Evolutionary conservation across 2,888 invertebrate genomes (phyloP).

Genomic region (Oscheius sp.): DNA sequence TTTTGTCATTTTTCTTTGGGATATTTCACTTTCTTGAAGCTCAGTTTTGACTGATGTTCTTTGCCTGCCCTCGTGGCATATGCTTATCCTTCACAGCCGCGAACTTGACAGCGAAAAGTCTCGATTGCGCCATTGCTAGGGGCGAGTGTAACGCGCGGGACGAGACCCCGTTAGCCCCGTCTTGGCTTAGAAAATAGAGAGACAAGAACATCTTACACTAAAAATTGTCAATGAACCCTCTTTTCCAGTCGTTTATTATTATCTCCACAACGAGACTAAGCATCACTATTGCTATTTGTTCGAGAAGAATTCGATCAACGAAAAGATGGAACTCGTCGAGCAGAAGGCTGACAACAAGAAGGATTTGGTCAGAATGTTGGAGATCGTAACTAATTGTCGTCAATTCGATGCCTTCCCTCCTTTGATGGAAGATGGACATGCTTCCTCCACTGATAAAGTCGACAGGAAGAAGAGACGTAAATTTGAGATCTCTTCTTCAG

Average conservation of each 20-base stretch:
- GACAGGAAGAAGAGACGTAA: constrained; percentile 63
- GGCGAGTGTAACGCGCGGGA: constrained; percentile 25
- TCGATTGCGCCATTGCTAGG: constrained; percentile 13
- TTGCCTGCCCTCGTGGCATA: constrained; percentile 8
- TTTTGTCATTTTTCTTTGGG: background rate
- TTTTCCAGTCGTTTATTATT: constrained; percentile 60
- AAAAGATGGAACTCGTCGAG: constrained; percentile 53
- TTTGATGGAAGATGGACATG: constrained; percentile 59
- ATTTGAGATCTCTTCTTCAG: constrained; percentile 2
- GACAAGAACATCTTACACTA: background rate
- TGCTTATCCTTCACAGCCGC: constrained; percentile 8
- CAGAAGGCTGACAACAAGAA: constrained; percentile 59
- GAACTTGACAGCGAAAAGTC: constrained; percentile 29
- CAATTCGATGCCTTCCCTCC: constrained; percentile 64
- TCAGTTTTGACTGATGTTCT: constrained; percentile 1
- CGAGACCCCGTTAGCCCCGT: background rate
- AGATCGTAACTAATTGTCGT: constrained; percentile 60
- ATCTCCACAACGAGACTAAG: constrained; percentile 56
- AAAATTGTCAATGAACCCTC: background rate
- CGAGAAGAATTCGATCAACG: constrained; percentile 49
- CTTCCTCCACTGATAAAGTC: constrained; percentile 62
- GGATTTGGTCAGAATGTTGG: constrained; percentile 62
- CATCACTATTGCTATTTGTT: constrained; percentile 59
- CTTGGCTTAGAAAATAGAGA: too few species aligned
- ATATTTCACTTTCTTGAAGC: constrained; percentile 5